These are phyloP conservation scores for Pyralis farinalis DNA, from an alignment of 2,888 invertebrate genomes.

Conservation along the genomic window DNA sequence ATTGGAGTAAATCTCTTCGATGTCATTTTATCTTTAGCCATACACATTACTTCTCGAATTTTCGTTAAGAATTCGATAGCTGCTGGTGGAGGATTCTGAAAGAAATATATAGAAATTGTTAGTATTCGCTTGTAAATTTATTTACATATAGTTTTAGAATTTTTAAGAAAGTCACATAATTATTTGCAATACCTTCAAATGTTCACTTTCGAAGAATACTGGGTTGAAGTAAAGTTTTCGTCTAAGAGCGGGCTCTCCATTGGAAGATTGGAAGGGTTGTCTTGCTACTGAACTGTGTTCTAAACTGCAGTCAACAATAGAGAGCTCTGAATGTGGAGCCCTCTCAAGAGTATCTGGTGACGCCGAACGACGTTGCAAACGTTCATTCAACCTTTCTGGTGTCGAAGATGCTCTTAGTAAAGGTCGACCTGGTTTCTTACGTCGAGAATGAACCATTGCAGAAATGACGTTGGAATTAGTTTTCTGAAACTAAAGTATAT, in stretches of 20 bases:
- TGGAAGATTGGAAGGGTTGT: constrained; percentile 49
- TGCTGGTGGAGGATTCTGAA: constrained; percentile 93
- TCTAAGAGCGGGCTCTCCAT: constrained; percentile 74
- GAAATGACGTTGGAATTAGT: constrained; percentile 58
- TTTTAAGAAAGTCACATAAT: too few relatives aligned
- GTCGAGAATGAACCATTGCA: constrained; percentile 65
- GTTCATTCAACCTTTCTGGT: constrained; percentile 50
- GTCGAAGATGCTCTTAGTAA: constrained; percentile 42
- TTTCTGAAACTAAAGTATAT: constrained; percentile 53
- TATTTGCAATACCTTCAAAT: constrained; percentile 83
- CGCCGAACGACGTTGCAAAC: constrained; percentile 57
- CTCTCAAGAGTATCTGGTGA: constrained; percentile 68
- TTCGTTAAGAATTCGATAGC: constrained; percentile 93
- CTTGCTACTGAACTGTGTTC: constrained; percentile 41
- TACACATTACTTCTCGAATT: constrained; percentile 93
- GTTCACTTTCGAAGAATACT: constrained; percentile 93
- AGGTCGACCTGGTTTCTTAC: constrained; percentile 58
- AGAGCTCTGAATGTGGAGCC: constrained; percentile 71
- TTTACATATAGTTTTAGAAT: too few relatives aligned
- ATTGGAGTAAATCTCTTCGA: constrained; percentile 90
- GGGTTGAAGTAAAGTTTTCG: constrained; percentile 94
- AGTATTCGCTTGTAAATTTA: too few relatives aligned
- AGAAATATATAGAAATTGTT: constrained; percentile 35
- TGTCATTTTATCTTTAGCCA: constrained; percentile 93
- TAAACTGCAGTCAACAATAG: constrained; percentile 64